Percentiles rank a stretch among this genome's conserved stretches.
These are phyloP conservation scores for Parauchenoglanis ngamensis DNA, from an alignment of 2,797 vertebrate genomes.

Conservation along the genomic window DNA sequence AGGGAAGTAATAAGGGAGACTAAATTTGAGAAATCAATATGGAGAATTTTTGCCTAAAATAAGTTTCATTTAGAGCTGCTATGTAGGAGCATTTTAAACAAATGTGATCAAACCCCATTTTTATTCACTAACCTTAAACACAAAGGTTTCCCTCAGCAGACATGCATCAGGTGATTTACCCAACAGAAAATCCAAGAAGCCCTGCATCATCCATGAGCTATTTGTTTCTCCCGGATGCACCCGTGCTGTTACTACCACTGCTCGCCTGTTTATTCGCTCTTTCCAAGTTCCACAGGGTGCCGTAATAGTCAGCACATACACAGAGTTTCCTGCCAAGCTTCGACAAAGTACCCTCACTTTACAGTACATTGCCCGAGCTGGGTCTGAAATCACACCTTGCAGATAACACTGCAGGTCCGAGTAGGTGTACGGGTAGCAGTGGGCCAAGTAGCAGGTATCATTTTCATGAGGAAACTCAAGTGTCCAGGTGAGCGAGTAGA, in stretches of 20 bases:
- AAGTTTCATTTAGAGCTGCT: background rate
- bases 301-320: slow-evolving; percentile 86
- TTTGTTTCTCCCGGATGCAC: slow-evolving; percentile 90
- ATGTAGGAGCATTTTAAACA: background rate
- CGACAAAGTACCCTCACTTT: slow-evolving; percentile 81
- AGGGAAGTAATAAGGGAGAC: background rate
- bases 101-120: background rate
- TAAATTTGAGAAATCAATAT: background rate
- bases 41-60: background rate
- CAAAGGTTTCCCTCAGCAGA: slow-evolving; percentile 84
- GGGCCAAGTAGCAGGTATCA: slow-evolving; percentile 90
- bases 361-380: slow-evolving; percentile 74
- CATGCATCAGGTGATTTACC: slow-evolving; percentile 80
- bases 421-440: slow-evolving; percentile 94
- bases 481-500: slow-evolving; percentile 87
- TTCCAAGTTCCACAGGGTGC: slow-evolving; percentile 56
- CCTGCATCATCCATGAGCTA: slow-evolving; percentile 91
- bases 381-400: slow-evolving; percentile 69
- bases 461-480: slow-evolving; percentile 79
- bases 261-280: slow-evolving; percentile 72
- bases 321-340: slow-evolving; percentile 86
- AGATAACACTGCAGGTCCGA: slow-evolving; percentile 85
- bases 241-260: slow-evolving; percentile 85
- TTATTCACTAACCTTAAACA: slow-evolving; percentile 81
- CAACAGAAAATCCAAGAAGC: slow-evolving; percentile 88